These are phyloP conservation scores for Pan paniscus DNA, from an alignment of 2,113 vertebrate genomes.

Conservation along the genomic window DNA sequence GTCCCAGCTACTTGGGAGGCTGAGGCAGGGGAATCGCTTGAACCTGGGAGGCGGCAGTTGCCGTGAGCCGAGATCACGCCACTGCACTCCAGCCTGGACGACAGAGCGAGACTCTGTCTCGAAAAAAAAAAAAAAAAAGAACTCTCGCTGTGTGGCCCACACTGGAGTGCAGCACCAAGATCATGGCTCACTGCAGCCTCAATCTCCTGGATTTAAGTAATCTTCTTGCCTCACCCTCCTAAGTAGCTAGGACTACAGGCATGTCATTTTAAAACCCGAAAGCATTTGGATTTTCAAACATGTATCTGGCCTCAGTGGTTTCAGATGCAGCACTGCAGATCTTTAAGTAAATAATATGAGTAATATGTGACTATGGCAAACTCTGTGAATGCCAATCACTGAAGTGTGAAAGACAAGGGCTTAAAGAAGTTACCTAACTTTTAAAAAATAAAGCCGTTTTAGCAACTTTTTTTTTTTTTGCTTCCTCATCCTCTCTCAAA, in stretches of 20 bases:
- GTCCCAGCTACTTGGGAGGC: too few species aligned
- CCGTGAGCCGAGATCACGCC: too few species aligned
- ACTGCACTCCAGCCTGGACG: too few species aligned
- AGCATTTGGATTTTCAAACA: neutral
- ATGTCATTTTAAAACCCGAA: neutral
- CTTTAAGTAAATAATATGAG: neutral
- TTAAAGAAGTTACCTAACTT: neutral
- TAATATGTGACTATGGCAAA: neutral
- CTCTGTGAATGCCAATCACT: neutral
- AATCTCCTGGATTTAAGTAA: neutral
- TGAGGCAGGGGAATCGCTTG: too few species aligned
- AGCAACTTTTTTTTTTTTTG: neutral
- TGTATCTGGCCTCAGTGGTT: neutral
- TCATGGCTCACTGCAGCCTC: neutral
- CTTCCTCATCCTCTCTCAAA: too few species aligned
- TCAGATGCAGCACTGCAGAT: neutral
- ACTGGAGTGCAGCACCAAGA: neutral
- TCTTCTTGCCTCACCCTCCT: neutral
- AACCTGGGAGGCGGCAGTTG: too few species aligned
- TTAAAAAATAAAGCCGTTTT: neutral
- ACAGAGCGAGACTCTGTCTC: too few species aligned
- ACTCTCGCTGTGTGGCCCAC: neutral
- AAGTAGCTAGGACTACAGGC: neutral
- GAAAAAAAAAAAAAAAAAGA: too few species aligned
- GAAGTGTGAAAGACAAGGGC: neutral